Percentiles rank a stretch among this genome's conserved stretches.
These are phyloP conservation scores for Dendrocopos noguchii DNA, from an alignment of 2,113 vertebrate genomes.

Conservation along the genomic window DNA sequence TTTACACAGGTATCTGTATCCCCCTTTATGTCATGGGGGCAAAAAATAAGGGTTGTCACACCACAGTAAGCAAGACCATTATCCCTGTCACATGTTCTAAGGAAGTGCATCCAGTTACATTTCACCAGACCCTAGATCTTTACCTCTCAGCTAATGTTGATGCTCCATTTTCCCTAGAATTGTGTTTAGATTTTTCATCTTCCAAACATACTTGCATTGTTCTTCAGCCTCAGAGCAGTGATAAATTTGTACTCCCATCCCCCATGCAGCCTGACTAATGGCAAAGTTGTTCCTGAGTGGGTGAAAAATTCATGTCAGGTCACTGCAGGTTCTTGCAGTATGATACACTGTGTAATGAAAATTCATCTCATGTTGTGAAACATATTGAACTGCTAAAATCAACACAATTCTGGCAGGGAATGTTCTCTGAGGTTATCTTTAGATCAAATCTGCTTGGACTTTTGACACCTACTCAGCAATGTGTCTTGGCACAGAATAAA, in stretches of 20 bases:
- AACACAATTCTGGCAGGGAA: conserved; percentile 62
- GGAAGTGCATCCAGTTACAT: neutral
- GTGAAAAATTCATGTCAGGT: conserved; percentile 39
- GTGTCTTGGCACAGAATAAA: conserved; percentile 47
- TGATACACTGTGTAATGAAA: conserved; percentile 35
- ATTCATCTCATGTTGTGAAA: conserved; percentile 67
- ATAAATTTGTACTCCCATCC: neutral
- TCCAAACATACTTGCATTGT: neutral
- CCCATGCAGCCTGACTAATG: neutral
- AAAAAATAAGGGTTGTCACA: neutral
- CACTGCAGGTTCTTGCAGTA: conserved; percentile 8
- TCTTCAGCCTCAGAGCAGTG: neutral
- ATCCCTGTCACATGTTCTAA: neutral
- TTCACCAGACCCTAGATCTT: neutral
- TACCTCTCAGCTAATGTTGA: neutral
- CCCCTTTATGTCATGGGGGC: neutral
- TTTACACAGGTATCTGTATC: neutral
- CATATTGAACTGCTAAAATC: conserved; percentile 60
- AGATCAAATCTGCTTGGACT: conserved; percentile 65
- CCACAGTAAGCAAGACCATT: neutral
- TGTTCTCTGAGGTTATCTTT: conserved; percentile 66
- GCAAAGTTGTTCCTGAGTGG: neutral
- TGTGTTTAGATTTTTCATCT: neutral
- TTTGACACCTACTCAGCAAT: conserved; percentile 70
- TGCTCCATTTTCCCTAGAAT: neutral